Percentiles rank a stretch among this genome's conserved stretches.
Evolutionary conservation across 1,140 invertebrate genomes (phyloP).

Genomic region (Heterodera carotae): DNA sequence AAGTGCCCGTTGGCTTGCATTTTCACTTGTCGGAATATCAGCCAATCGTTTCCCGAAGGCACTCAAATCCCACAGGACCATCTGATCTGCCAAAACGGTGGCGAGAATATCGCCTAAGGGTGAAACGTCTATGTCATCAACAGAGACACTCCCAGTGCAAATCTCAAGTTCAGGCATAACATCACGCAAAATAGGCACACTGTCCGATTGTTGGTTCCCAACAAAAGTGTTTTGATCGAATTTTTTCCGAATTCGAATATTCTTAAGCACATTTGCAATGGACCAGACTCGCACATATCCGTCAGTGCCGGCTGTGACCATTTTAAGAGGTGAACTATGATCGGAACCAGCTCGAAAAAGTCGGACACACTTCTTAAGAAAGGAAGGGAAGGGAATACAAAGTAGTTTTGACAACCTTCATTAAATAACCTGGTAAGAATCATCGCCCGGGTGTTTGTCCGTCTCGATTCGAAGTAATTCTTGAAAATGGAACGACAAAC

Average conservation of each 20-base stretch:
- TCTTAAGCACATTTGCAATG: slow-evolving; percentile 10
- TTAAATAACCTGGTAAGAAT: slow-evolving; percentile 30
- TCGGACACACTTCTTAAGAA: slow-evolving; percentile 32
- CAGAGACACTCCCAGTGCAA: slow-evolving; percentile 10
- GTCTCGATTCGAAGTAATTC: slow-evolving; percentile 16
- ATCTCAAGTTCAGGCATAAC: slow-evolving; percentile 33
- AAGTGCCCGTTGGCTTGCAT: not conserved
- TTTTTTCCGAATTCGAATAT: not conserved
- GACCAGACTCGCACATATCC: slow-evolving; percentile 33
- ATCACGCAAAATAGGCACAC: not conserved
- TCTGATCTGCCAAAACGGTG: slow-evolving; percentile 20
- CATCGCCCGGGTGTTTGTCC: slow-evolving; percentile 15
- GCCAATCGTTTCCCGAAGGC: slow-evolving; percentile 5
- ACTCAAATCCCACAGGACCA: slow-evolving; percentile 26
- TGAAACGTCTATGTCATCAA: slow-evolving; percentile 39
- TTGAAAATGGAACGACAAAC: slow-evolving; percentile 5
- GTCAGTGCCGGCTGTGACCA: slow-evolving; percentile 31
- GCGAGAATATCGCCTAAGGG: slow-evolving; percentile 28
- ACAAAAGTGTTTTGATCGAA: not conserved
- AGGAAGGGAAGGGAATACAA: no score
- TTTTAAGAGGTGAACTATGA: slow-evolving; percentile 4
- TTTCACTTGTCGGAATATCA: slow-evolving; percentile 3
- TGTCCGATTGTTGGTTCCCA: not conserved
- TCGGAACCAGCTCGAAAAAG: slow-evolving; percentile 10
- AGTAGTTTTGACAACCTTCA: no score